Percentiles rank a stretch among this genome's conserved stretches.
phyloP scores from a whole-genome alignment of 1,140 invertebrate species.

The Temnothorax curvispinosus region DNA sequence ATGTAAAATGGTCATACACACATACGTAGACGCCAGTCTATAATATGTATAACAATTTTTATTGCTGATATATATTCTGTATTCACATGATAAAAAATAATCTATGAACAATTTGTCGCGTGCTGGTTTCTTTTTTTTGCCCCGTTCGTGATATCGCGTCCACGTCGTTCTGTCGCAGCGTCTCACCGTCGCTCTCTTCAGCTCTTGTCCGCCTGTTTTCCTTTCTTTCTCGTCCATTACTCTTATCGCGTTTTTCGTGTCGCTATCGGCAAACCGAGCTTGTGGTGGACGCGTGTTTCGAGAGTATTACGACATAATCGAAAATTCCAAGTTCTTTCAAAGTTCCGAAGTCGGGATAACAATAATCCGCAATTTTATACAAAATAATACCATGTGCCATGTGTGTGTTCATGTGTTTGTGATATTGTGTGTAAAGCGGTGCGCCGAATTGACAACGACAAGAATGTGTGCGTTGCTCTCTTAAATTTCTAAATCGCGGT shows the following conservation, averaged over 20 bases:
- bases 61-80: constrained; percentile 79
- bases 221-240: neutral
- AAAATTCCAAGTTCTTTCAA: constrained; percentile 8
- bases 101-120: constrained; percentile 79
- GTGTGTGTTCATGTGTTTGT: neutral
- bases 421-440: neutral
- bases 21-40: constrained; percentile 62
- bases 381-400: constrained; percentile 17
- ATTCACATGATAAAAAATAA: constrained; percentile 83
- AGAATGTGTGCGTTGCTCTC: constrained; percentile 1
- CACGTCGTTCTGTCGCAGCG: constrained; percentile 36
- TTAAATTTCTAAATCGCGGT: constrained; percentile 56
- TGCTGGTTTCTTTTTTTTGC: constrained; percentile 54
- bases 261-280: neutral
- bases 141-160: constrained; percentile 43
- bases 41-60: constrained; percentile 81
- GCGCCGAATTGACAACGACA: constrained; percentile 18
- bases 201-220: neutral
- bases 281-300: neutral
- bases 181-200: neutral
- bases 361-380: constrained; percentile 38
- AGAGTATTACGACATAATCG: neutral
- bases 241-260: constrained; percentile 13
- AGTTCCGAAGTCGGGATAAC: constrained; percentile 13
- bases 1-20: constrained; percentile 59